Base-by-base conservation (phyloP, 2,797 vertebrate genomes). In the Cottoperca gobio region DNA sequence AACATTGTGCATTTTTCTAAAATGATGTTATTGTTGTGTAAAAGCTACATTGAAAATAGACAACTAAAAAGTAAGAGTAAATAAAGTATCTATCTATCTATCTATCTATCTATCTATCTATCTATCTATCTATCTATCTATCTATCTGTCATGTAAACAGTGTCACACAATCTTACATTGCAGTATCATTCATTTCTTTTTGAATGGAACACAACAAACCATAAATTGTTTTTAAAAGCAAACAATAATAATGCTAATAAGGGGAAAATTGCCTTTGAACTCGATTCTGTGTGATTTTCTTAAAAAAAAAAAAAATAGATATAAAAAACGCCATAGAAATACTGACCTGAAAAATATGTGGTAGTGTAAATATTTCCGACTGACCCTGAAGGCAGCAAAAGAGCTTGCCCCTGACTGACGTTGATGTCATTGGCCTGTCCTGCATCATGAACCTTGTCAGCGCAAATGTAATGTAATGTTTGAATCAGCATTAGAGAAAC, bases 391-490 rank as follows among this genome's bases (percentile, higher is more conserved):
- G 46, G 79, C 67, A 73, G 37, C 76, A 62, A 31, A 52, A 40
- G 1, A 17, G 17, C 16, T n/a, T 35, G 31, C 6, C 8, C 0
- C 7, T 19, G 1, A 1, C 42, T 3, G 40, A 1, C 7, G 21
- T 0, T 67, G 79, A 82, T n/a, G 65, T 78, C 79, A 70, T 26
- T 28, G 61, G 45, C 77, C 8, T 0, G 33, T 57, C 71, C 79
- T 54, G 3, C 2, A 37, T 11, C 26, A 24, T 52, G 57, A 5
- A 24, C 26, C 40, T 6, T 8, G 61, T 78, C 73, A 76, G 31
- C 13, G 17, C 26, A 50, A 68, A 66, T 43, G 19, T 3, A 8
- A 40, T 19, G 59, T 24, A 64, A 19, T 21, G 64, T 62, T 67
- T 78, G 64, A 62, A 70, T 70, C 61, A 73, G 70, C 48, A n/a